These are phyloP conservation scores for Siphonodentalium dalli DNA, from an alignment of 2,888 invertebrate genomes.

Conservation along the genomic window DNA sequence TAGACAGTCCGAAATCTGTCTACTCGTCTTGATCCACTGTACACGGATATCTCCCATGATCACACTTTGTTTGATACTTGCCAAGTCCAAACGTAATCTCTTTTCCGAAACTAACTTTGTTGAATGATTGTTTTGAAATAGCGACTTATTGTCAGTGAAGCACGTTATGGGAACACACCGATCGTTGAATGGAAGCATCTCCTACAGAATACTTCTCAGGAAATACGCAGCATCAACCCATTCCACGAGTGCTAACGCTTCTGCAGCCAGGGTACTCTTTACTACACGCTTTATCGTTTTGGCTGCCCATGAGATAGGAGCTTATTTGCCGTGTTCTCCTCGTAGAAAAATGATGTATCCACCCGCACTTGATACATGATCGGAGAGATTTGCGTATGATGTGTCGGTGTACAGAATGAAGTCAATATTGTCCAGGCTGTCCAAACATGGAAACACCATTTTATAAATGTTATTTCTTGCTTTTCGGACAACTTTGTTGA, in stretches of 20 bases:
- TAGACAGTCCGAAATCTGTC: constrained; percentile 23
- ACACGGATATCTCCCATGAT: constrained; percentile 12
- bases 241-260: constrained; percentile 24
- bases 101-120: constrained; percentile 28
- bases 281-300: constrained; percentile 26
- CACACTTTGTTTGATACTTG: constrained; percentile 27
- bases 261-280: constrained; percentile 30
- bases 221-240: constrained; percentile 24
- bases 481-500: constrained; percentile 15
- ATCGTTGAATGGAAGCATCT: constrained; percentile 15
- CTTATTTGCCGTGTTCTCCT: constrained; percentile 11
- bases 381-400: constrained; percentile 28
- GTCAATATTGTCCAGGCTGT: constrained; percentile 6
- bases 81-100: constrained; percentile 22
- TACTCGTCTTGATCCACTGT: constrained; percentile 17
- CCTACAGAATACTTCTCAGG: constrained; percentile 17
- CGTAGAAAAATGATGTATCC: constrained; percentile 19
- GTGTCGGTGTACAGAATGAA: constrained; percentile 26
- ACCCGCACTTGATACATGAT: constrained; percentile 21
- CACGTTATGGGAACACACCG: constrained; percentile 25
- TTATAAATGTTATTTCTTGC: constrained; percentile 13
- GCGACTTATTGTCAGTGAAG: constrained; percentile 25
- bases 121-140: constrained; percentile 27
- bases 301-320: constrained; percentile 21
- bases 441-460: constrained; percentile 16